Base-by-base conservation (phyloP, 2,113 vertebrate genomes). In the Regulus satrapa region DNA sequence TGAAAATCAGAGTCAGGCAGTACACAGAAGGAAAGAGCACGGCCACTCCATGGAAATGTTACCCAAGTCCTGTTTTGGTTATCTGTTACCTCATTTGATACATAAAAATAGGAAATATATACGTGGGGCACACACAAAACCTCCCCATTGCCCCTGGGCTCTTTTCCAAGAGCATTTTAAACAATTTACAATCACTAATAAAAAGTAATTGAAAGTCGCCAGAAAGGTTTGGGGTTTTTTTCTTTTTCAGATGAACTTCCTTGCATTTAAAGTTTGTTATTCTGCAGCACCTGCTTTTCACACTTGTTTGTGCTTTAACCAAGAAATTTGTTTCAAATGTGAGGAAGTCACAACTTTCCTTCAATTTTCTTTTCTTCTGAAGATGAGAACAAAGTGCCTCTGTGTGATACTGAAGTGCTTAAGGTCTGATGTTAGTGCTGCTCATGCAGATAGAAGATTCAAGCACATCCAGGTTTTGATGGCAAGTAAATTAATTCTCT, bases 141-240 rank as follows among this genome's bases (percentile, higher is more conserved):
- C 23, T 40, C 45, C 36, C 25, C 51, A 29, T 1, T 66, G 67
- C 29, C 29, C 51, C 78, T 21, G 73, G 96, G 94, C 91, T 69
- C 63, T 69, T 73, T 38, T 58, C 94, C 92, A 96, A 96, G 63
- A 96, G 75, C 38, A 58, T 92, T 96, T 96, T 64, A 92, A 95
- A 89, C 92, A 88, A 91, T 52, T 76, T 88, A 92, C 92, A 89
- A 90, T 88, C 63, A 31, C 84, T 94, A 96, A 97, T 92, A 88
- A 97, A 97, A 91, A 94, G 68, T 84, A 97, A 97, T 83, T 94
- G 79, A 85, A 95, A 96, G 94, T 69, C 67, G 97, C 78, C 56
- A 88, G 48, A 91, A 96, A 96, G 82, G 34, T 34, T n/a, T 49
- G n/a, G n/a, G n/a, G n/a, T 73, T 41, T 34, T 18, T 31, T 77